Base-by-base conservation (phyloP, 1,140 invertebrate genomes). In the Leptopilina boulardi region DNA sequence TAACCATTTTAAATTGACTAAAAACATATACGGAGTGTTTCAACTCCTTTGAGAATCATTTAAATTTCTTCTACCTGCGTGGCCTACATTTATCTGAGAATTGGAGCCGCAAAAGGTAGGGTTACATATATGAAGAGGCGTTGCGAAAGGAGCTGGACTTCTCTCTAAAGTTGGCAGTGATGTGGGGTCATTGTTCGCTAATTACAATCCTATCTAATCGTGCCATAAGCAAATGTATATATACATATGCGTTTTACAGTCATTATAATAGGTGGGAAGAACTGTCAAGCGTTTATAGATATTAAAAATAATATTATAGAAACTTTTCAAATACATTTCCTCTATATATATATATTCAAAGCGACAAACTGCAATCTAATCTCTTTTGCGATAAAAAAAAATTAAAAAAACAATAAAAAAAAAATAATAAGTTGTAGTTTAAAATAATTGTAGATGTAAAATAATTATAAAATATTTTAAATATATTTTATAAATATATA, bases 151-250 rank as follows among this genome's bases (percentile, higher is more conserved):
- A 80, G 11, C 23, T 66, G 59, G 59, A 66, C 59, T 66, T 51
- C 47, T 51, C 47, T 51, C 15, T 51, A 51, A 51, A 51, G 23
- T 66, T 66, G 59, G 59, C 23, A 30, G 23, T 82, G 71, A 73
- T 71, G 75, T 47, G 54, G 75, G 82, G 83, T 83, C 82, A 83
- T 84, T 86, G 84, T 86, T 85, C 84, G 70, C 81, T 75, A 85
- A 86, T 85, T 86, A 83, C 59, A 80, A 76, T 86, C 85, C 70
- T 80, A 76, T 86, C 85, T 86, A 86, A 86, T 85, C 84, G 73
- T 73, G 38, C 44, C 74, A 77, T 78, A 80, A 70, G 79, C 77
- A 82, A 79, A 73, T 42, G 81, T 71, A 73, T 76, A 71, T 0
- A 38, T 74, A 74, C 77, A 71, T n/a, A n/a, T 74, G 76, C 77